Evolutionary conservation across 2,797 vertebrate genomes (phyloP).

Genomic region (Crenichthys baileyi): DNA sequence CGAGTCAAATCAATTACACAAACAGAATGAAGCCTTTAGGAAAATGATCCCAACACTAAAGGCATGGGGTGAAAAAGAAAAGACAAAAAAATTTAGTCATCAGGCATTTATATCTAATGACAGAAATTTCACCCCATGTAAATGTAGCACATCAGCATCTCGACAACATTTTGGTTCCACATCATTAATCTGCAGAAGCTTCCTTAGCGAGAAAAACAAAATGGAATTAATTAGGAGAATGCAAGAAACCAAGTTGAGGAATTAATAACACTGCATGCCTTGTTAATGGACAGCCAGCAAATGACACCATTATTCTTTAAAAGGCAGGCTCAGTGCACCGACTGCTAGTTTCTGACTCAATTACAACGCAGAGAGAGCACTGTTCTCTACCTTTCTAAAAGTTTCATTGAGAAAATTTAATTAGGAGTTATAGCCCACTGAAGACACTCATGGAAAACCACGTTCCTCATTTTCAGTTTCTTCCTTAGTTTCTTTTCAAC

Average conservation of each 20-base stretch:
- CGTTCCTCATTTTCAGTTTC: conserved; percentile 47
- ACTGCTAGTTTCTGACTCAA: conserved; percentile 79
- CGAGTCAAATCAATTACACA: conserved; percentile 79
- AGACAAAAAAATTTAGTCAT: conserved; percentile 72
- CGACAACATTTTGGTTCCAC: conserved; percentile 83
- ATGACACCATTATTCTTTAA: conserved; percentile 80
- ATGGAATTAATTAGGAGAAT: conserved; percentile 88
- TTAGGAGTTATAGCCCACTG: conserved; percentile 79
- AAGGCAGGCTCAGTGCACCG: conserved; percentile 71
- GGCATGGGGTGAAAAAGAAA: conserved; percentile 33
- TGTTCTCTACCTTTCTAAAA: conserved; percentile 79
- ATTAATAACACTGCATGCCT: conserved; percentile 86
- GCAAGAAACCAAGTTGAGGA: conserved; percentile 86
- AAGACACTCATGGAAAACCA: conserved; percentile 63
- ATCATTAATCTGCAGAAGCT: conserved; percentile 86
- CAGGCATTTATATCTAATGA: conserved; percentile 84
- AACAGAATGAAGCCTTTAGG: conserved; percentile 75
- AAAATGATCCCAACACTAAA: conserved; percentile 71
- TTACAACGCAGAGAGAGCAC: conserved; percentile 72
- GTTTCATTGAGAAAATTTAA: conserved; percentile 82
- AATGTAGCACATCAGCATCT: conserved; percentile 84
- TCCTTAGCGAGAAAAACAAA: conserved; percentile 82
- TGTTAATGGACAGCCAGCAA: conserved; percentile 86
- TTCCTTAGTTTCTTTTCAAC: conserved; percentile 34
- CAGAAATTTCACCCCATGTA: conserved; percentile 77